Conservation (phyloP, 2,888 invertebrate species). For the Callyntrura sp. region DNA sequence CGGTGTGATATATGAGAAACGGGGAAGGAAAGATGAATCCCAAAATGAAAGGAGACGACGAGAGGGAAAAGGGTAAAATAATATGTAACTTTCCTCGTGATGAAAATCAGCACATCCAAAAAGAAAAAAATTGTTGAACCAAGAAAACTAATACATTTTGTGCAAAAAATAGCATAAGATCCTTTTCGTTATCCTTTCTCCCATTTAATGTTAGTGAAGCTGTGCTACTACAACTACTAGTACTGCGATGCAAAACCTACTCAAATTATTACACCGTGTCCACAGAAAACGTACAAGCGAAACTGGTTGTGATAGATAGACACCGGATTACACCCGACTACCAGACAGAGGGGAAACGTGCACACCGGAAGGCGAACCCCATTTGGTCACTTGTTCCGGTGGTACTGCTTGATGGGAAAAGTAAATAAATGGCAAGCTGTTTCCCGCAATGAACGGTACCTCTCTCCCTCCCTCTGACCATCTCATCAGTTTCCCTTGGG, state of each 20-base stretch:
- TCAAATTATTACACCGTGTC: background rate
- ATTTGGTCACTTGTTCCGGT: too few relatives aligned
- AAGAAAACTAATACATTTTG: background rate
- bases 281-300: too few relatives aligned
- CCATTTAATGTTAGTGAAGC: background rate
- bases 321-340: too few relatives aligned
- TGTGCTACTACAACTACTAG: background rate
- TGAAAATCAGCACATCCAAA: slow-evolving; percentile 3
- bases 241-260: background rate
- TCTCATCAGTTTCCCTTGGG: too few relatives aligned
- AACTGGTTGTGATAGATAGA: too few relatives aligned
- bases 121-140: background rate
- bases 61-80: slow-evolving; percentile 37
- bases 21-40: slow-evolving; percentile 18
- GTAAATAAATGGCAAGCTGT: too few relatives aligned
- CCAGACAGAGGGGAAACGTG: too few relatives aligned
- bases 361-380: too few relatives aligned
- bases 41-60: background rate
- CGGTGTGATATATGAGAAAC: slow-evolving; percentile 38
- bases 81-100: background rate
- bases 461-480: too few relatives aligned
- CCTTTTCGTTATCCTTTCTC: background rate
- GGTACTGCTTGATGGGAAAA: too few relatives aligned
- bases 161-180: background rate
- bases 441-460: too few relatives aligned